Evolutionary conservation across 2,113 vertebrate species (phyloP).

Genomic region (Oncorhynchus nerka): DNA sequence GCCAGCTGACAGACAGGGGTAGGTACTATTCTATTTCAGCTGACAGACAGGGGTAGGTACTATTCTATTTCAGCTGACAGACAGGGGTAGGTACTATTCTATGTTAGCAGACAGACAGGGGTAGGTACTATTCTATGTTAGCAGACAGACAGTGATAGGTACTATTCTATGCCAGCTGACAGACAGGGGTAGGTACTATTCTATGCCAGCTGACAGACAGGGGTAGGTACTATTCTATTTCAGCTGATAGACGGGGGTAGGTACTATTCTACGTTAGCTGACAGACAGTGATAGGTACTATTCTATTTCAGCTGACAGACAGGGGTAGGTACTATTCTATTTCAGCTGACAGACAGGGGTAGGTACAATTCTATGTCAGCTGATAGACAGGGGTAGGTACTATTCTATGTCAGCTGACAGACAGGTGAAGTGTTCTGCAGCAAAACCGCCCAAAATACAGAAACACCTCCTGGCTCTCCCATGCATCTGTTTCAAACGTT

Average conservation of each 20-base stretch:
- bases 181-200: neutral
- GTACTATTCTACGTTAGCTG: neutral
- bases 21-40: neutral
- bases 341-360: neutral
- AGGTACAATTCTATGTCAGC: constrained; percentile 8
- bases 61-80: constrained; percentile 6
- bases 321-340: constrained; percentile 1
- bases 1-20: neutral
- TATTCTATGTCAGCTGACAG: constrained; percentile 8
- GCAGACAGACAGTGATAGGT: neutral
- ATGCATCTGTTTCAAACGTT: neutral
- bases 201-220: constrained; percentile 10
- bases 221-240: neutral
- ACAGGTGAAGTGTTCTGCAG: neutral
- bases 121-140: neutral
- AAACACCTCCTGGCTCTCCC: neutral
- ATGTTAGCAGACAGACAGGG: neutral
- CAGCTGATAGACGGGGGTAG: neutral
- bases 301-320: neutral
- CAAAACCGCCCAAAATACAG: neutral
- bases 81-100: neutral
- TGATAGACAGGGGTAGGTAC: constrained; percentile 7
- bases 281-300: neutral
- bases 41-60: neutral
- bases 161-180: neutral